phyloP scores from a whole-genome alignment of 1,140 invertebrate genomes.

The Trachymyrmex septentrionalis region DNA sequence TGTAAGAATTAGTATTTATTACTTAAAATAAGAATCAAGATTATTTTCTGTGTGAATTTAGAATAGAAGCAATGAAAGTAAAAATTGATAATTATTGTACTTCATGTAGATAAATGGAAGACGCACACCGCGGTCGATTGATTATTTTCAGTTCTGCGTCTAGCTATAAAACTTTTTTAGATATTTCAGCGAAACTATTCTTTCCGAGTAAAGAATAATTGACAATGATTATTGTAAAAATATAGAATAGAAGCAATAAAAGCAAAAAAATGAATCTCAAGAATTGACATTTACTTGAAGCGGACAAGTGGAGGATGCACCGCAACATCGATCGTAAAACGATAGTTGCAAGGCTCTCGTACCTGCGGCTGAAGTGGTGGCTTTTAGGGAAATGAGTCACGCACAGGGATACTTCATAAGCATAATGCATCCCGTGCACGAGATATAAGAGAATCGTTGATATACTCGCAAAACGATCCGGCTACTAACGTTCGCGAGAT shows the following conservation, averaged over 20 bases:
- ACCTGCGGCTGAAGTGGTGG: constrained; percentile 16
- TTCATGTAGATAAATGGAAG: neutral
- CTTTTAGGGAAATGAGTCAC: constrained; percentile 68
- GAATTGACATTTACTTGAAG: constrained; percentile 4
- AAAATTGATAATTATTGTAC: too few relatives aligned
- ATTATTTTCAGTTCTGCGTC: too few relatives aligned
- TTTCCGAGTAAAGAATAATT: neutral
- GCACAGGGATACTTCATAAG: constrained; percentile 60
- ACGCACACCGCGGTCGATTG: too few relatives aligned
- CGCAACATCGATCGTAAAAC: neutral
- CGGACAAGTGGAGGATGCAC: neutral
- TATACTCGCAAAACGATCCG: constrained; percentile 48
- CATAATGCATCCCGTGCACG: constrained; percentile 48
- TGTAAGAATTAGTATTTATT: too few relatives aligned
- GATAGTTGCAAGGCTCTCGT: constrained; percentile 21
- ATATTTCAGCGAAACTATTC: too few relatives aligned
- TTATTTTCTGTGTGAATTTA: too few relatives aligned
- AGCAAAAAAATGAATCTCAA: neutral
- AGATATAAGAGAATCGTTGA: constrained; percentile 44
- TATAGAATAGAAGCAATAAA: neutral
- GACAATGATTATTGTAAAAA: neutral
- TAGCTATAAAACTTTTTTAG: too few relatives aligned
- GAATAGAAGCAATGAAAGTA: too few relatives aligned
- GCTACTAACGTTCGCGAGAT: constrained; percentile 57
- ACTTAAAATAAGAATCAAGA: too few relatives aligned